Percentiles rank a stretch among this genome's conserved stretches.
phyloP scores from a whole-genome alignment of 2,113 vertebrate genomes.

The Dascyllus trimaculatus region DNA sequence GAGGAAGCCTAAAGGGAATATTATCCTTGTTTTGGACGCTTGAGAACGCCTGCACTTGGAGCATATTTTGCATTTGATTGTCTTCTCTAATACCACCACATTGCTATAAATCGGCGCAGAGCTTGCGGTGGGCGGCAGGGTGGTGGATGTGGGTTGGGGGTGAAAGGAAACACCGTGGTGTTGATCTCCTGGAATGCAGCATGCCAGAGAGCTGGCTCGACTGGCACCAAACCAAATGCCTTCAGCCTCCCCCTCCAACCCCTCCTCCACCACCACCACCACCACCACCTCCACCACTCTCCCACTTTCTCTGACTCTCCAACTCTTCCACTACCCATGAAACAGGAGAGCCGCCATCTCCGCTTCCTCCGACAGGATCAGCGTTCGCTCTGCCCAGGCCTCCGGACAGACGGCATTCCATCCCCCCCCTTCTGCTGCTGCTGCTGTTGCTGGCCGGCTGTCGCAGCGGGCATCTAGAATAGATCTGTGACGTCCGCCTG shows the following conservation, averaged over 20 bases:
- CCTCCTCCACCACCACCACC: constrained; percentile 29
- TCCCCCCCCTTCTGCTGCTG: constrained; percentile 60
- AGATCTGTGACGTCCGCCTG: constrained; percentile 81
- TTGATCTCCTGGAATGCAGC: constrained; percentile 86
- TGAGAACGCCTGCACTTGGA: not conserved
- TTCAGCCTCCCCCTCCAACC: constrained; percentile 61
- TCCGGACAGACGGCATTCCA: constrained; percentile 79
- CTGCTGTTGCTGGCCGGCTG: constrained; percentile 85
- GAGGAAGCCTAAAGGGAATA: not conserved
- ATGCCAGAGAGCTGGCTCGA: constrained; percentile 82
- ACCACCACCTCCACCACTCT: constrained; percentile 44
- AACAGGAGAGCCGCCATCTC: constrained; percentile 83
- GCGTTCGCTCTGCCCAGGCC: constrained; percentile 60
- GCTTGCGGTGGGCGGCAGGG: constrained; percentile 34
- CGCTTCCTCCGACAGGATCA: constrained; percentile 82
- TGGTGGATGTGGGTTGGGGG: constrained; percentile 52
- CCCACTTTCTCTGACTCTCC: constrained; percentile 15
- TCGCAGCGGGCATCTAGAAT: constrained; percentile 82
- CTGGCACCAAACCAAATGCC: constrained; percentile 87
- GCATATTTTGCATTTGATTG: not conserved
- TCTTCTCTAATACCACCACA: not conserved
- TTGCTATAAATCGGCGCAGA: not conserved
- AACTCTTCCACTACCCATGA: constrained; percentile 69
- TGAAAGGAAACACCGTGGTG: constrained; percentile 87
- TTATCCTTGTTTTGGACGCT: not conserved